Conservation (phyloP, 1,140 invertebrate species). For the Drosophila kikkawai region DNA sequence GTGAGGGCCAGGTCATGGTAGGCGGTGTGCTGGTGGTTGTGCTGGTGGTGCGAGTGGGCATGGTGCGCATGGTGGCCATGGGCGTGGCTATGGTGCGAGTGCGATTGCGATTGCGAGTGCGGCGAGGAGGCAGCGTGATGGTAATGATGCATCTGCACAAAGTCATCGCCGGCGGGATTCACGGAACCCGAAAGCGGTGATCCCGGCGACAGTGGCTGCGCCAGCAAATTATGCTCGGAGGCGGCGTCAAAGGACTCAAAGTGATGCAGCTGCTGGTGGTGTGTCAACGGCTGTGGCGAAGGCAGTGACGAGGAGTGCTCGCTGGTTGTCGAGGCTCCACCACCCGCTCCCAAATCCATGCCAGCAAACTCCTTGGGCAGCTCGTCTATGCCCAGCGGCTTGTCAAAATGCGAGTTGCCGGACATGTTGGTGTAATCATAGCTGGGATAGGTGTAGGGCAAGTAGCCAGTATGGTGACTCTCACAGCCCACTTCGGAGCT, state of each 20-base stretch:
- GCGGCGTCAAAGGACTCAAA: slow-evolving; percentile 80
- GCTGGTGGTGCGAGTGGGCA: slow-evolving; percentile 41
- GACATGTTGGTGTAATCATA: slow-evolving; percentile 85
- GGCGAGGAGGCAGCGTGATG: slow-evolving; percentile 44
- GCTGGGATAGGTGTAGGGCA: slow-evolving; percentile 77
- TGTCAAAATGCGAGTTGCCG: slow-evolving; percentile 77
- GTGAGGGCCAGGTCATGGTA: slow-evolving; percentile 34
- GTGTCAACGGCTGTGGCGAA: slow-evolving; percentile 49
- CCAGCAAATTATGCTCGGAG: slow-evolving; percentile 77
- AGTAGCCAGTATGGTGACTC: slow-evolving; percentile 71
- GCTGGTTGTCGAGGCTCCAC: slow-evolving; percentile 61
- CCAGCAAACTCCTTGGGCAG: slow-evolving; percentile 66
- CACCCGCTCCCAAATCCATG: not conserved
- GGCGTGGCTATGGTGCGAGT: slow-evolving; percentile 42
- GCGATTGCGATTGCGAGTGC: slow-evolving; percentile 51
- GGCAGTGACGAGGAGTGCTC: slow-evolving; percentile 77
- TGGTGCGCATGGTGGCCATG: slow-evolving; percentile 32
- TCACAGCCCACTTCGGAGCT: slow-evolving; percentile 58
- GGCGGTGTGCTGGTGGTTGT: slow-evolving; percentile 16
- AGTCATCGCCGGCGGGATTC: slow-evolving; percentile 72
- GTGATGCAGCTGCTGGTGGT: slow-evolving; percentile 52
- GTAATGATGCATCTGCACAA: slow-evolving; percentile 70
- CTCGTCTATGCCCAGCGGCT: slow-evolving; percentile 77
- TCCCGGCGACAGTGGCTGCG: slow-evolving; percentile 69
- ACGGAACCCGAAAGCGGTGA: slow-evolving; percentile 68